Base-by-base conservation (phyloP, 1,140 invertebrate genomes). In the Lucilia sericata region DNA sequence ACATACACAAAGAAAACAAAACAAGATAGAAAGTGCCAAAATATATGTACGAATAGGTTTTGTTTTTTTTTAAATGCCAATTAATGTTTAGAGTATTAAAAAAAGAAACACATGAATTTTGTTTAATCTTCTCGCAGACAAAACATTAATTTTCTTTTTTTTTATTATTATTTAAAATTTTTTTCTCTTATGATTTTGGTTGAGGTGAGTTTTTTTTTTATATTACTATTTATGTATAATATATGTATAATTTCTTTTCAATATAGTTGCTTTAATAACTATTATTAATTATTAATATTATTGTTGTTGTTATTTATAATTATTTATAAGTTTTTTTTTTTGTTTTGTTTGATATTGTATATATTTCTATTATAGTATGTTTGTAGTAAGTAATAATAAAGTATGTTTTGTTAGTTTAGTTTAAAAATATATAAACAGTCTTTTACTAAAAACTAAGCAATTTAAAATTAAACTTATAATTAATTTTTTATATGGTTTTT, bases 81-180 rank as follows among this genome's bases (percentile, higher is more conserved):
- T 78, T 78, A 19, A 19, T 47, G 2, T 36, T 36, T 78, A 76
- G 36, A 47, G 9, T 36, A 60, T 82, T 83, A 65, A 87, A 88
- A 30, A 88, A 88, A 88, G 87, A 89, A 89, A 89, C 85, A 88
- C 87, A 87, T 88, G 83, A 83, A 85, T 87, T 87, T 89, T 87
- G 85, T 89, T 89, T 88, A 89, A 88, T 88, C 85, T 87, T 88
- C 85, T 87, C 82, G 86, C 84, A 88, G 87, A 89, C 87, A 88
- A 88, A 85, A 88, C 86, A 88, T 86, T 84, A 85, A 86, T 81
- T 85, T 86, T 88, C 85, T 86, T 3, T 30, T 86, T 83, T 60
- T 84, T 55, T 84, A 49, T 78, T 75, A 78, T 85, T 80, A 82
- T 84, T 81, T 42, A 2, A 42, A 42, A 42, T 74, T 81, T 75